Base-by-base conservation (phyloP, 2,797 vertebrate species). In the Acrossocheilus fasciatus region DNA sequence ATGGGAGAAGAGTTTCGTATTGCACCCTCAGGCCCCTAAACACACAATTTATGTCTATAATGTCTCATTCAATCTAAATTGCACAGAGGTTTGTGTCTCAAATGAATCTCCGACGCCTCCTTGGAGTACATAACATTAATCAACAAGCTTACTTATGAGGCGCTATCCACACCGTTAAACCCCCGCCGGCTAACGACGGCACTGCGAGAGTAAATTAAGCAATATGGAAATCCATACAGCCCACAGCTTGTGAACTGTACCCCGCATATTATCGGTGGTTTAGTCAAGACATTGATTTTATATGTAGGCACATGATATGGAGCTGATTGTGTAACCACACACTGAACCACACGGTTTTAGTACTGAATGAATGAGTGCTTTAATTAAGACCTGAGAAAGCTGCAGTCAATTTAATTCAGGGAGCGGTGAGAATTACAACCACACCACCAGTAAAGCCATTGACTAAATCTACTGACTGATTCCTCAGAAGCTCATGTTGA, bases 351-450 rank as follows among this genome's bases (percentile, higher is more conserved):
- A 76, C 43, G 57, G 78, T 83, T 82, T 87, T 66, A 82, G 82
- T 87, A 86, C 85, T 81, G 85, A 87, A 90, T 87, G 85, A 87
- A 78, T 50, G 75, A 89, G 87, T 88, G 76, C 87, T 87, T 89
- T 89, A 91, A 90, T 90, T 89, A 89, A 91, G 87, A 88, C 84
- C 86, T 86, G 54, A 52, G 64, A 87, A 87, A 87, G 85, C 85
- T 85, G 89, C 84, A 90, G 87, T 91, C 83, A 83, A 86, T 88
- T 91, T 90, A 81, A 89, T 76, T 82, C 50, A 74, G 86, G 43
- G 86, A 89, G 87, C 87, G 72, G 87, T 43, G 84, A 89, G 87
- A 88, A 89, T 89, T 91, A 87, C 87, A 80, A 84, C 83, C 87
- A 82, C 82, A 90, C 85, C 88, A 89, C 79, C 87, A 90, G 87